Evolutionary conservation across 1,140 invertebrate species (phyloP).

Genomic region (Trichogramma pretiosum): DNA sequence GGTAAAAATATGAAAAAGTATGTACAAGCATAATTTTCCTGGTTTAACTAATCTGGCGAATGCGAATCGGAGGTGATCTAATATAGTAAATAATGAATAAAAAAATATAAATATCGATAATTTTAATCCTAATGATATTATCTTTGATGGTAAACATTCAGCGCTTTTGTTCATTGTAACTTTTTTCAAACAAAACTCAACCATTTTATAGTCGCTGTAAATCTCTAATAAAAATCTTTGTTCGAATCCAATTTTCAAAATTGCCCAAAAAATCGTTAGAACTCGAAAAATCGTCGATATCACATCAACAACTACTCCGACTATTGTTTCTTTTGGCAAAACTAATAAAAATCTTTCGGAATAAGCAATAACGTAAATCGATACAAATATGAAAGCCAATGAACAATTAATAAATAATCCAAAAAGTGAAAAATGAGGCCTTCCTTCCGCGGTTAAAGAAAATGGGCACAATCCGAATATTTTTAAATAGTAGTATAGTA

Average conservation of each 20-base stretch:
- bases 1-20: too few relatives aligned
- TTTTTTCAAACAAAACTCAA: background rate
- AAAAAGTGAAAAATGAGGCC: background rate
- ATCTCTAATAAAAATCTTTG: background rate
- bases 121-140: background rate
- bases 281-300: background rate
- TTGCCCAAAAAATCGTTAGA: background rate
- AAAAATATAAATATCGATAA: background rate
- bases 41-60: too few relatives aligned
- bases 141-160: background rate
- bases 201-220: background rate
- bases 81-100: too few relatives aligned
- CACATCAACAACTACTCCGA: background rate
- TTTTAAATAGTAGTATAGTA: conserved; percentile 4
- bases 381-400: background rate
- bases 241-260: background rate
- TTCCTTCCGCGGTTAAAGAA: background rate
- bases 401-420: background rate
- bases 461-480: conserved; percentile 9
- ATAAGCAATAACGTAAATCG: background rate
- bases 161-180: background rate
- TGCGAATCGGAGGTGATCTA: too few relatives aligned
- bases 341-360: background rate
- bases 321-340: background rate
- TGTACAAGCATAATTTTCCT: too few relatives aligned